Conservation (phyloP, 2,113 vertebrate species). For the Amia ocellicauda region DNA sequence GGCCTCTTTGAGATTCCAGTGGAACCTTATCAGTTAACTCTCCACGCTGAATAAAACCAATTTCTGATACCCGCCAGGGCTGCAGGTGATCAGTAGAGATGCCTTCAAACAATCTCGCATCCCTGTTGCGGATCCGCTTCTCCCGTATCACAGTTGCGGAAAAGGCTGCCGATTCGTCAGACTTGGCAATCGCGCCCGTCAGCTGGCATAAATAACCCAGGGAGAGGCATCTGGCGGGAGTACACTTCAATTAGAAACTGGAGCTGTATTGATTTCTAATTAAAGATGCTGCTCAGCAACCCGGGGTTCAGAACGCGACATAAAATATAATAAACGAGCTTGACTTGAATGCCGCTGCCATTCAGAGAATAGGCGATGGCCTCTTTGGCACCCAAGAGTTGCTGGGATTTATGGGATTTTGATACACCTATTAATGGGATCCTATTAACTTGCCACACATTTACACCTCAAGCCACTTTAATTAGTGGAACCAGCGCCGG, state of each 20-base stretch:
- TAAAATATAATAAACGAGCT: neutral
- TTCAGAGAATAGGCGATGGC: neutral
- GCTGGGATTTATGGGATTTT: neutral
- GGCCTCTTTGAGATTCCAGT: no score
- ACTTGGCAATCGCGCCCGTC: neutral
- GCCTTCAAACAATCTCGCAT: neutral
- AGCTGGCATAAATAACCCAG: neutral
- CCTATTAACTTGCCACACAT: constrained; percentile 3
- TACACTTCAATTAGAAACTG: constrained; percentile 44
- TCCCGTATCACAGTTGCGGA: neutral
- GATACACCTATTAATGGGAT: neutral
- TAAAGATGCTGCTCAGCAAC: constrained; percentile 43
- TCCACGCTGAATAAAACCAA: neutral
- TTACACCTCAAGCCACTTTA: neutral
- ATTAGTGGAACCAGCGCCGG: neutral
- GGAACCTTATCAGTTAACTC: neutral
- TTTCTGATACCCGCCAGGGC: neutral
- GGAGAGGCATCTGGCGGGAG: neutral
- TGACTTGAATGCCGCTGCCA: neutral
- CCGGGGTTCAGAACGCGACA: constrained; percentile 14
- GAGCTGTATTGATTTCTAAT: constrained; percentile 55
- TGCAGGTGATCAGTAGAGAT: neutral
- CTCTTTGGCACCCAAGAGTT: neutral
- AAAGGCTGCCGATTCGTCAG: neutral
- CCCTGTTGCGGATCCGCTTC: neutral